Base-by-base conservation (phyloP, 2,113 vertebrate species). In the Baryphthengus martii region DNA sequence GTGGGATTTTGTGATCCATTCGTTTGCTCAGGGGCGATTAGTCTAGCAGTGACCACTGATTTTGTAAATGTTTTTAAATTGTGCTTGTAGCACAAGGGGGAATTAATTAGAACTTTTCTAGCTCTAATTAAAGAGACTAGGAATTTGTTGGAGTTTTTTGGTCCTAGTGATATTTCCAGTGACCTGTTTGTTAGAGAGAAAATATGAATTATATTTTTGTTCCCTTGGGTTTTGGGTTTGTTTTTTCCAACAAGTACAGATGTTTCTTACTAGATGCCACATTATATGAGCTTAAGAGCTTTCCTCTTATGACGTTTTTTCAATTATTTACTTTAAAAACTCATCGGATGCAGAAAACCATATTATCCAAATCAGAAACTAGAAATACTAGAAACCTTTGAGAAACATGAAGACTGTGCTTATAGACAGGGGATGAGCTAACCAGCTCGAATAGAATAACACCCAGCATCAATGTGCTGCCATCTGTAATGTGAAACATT, bases 41-140 rank as follows among this genome's bases (percentile, higher is more conserved):
- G 8, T 65, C 19, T 52, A 79, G 53, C 40, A 76, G 55, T 31
- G 37, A 70, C 31, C 62, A 79, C 73, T 71, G 82, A 76, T 76
- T 80, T 87, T 88, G 44, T 71, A 79, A 80, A 89, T 75, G 39
- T 21, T 79, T 95, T 96, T 77, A 86, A 92, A 58, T 89, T 11
- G 31, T 84, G 17, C 59, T 92, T 95, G 88, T 61, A 88, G 59
- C 76, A 21, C 67, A 93, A 94, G 68, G 37, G 18, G 7, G 18
- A 85, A 74, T 44, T 17, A n/a, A n/a, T 24, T 59, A 66, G 28
- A 77, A 62, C 28, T 74, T 90, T 80, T 56, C 58, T 79, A 35
- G 11, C 35, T 79, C 10, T 79, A 24, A 53, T 37, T 39, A 47
- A 88, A 88, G 37, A 70, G 17, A 70, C 26, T 8, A 61, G 17